Conservation (phyloP, 2,797 vertebrate species). For the Sciurus carolinensis region DNA sequence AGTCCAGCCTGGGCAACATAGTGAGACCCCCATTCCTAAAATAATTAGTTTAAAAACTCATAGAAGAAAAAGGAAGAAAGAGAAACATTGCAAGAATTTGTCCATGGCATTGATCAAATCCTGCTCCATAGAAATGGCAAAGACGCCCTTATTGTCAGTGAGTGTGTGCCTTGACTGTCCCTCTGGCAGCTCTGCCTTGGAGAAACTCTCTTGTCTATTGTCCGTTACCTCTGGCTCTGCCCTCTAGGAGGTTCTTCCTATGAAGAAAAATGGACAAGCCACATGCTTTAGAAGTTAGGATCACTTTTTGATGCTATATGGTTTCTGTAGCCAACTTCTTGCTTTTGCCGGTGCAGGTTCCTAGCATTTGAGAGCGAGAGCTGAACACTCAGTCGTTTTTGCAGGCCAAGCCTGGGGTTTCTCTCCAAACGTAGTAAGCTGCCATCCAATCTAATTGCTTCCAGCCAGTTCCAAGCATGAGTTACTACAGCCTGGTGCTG, state of each 20-base stretch:
- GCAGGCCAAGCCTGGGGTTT: not conserved
- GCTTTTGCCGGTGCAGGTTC: not conserved
- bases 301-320: not conserved
- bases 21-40: not conserved
- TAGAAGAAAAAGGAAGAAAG: not conserved
- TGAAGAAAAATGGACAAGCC: not conserved
- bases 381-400: not conserved
- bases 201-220: not conserved
- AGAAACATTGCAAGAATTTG: not conserved
- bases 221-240: not conserved
- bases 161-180: not conserved
- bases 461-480: conserved; percentile 20
- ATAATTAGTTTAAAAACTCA: not conserved
- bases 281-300: not conserved
- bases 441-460: conserved; percentile 41
- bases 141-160: not conserved
- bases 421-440: conserved; percentile 15
- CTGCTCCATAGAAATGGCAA: not conserved
- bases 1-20: not conserved
- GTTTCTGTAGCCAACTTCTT: conserved; percentile 1
- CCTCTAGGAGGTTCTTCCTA: not conserved
- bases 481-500: not conserved
- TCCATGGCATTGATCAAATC: not conserved
- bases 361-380: too few species aligned
- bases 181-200: not conserved